Evolutionary conservation across 2,797 vertebrate species (phyloP).

Genomic region (Clarias fuscus): DNA sequence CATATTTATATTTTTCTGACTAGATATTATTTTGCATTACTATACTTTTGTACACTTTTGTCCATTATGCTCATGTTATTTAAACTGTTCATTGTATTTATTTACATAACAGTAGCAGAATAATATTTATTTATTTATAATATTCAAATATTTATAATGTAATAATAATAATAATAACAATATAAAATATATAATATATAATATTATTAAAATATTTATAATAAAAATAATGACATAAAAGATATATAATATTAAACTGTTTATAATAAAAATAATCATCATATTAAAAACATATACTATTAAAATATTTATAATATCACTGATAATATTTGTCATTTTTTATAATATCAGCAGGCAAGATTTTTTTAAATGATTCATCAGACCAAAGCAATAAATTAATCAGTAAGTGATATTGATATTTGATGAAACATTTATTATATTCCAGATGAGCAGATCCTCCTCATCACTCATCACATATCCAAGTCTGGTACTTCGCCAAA

Average conservation of each 20-base stretch:
- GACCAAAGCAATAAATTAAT: no score
- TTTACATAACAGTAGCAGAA: background rate
- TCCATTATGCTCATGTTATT: no score
- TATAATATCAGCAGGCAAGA: no score
- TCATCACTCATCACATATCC: background rate
- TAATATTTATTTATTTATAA: background rate
- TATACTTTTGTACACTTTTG: no score
- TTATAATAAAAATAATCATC: no score
- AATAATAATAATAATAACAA: background rate
- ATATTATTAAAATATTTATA: no score
- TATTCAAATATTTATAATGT: background rate
- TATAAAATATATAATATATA: background rate
- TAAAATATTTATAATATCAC: no score
- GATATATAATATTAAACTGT: no score
- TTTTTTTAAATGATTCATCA: no score
- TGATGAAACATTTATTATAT: slow-evolving; percentile 1
- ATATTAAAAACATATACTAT: no score
- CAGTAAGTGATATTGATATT: background rate
- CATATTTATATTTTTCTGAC: background rate
- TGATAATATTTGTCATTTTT: no score
- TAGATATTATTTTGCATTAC: background rate
- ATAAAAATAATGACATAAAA: no score
- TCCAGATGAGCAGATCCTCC: background rate
- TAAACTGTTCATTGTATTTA: background rate
- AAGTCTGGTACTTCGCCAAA: background rate